Conservation (phyloP, 2,888 invertebrate genomes). For the Brachylomia viminalis region DNA sequence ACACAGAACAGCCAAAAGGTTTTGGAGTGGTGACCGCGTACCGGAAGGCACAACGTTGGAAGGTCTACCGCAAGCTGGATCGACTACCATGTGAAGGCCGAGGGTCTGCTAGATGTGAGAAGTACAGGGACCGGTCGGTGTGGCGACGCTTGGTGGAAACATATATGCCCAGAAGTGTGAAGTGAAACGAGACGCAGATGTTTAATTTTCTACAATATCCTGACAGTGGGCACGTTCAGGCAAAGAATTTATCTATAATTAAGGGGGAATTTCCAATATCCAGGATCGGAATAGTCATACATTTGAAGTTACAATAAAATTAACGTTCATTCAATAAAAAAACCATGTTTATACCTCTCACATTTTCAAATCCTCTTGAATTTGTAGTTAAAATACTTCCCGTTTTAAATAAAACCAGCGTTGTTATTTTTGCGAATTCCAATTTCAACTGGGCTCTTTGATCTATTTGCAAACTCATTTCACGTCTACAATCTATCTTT, state of each 20-base stretch:
- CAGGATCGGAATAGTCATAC: too few relatives aligned
- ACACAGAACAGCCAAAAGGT: background rate
- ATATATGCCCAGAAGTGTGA: too few relatives aligned
- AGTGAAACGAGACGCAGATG: too few relatives aligned
- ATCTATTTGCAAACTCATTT: conserved; percentile 45
- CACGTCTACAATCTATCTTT: conserved; percentile 31
- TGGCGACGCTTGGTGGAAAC: background rate
- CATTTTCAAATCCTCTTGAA: background rate
- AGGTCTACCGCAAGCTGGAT: background rate
- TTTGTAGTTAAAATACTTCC: background rate
- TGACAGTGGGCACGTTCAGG: too few relatives aligned
- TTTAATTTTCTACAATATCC: background rate
- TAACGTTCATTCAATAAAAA: background rate
- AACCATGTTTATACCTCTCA: too few relatives aligned
- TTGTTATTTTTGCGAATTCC: conserved; percentile 22
- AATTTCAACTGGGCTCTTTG: conserved; percentile 33
- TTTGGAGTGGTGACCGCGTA: background rate
- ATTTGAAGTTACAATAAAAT: background rate
- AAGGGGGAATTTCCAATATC: too few relatives aligned
- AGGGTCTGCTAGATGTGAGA: background rate
- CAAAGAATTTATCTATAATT: background rate
- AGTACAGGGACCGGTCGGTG: background rate
- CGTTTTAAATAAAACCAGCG: background rate
- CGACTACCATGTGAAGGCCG: background rate
- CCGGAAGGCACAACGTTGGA: background rate